Conservation (phyloP, 2,113 vertebrate genomes). For the Fulmarus glacialis region DNA sequence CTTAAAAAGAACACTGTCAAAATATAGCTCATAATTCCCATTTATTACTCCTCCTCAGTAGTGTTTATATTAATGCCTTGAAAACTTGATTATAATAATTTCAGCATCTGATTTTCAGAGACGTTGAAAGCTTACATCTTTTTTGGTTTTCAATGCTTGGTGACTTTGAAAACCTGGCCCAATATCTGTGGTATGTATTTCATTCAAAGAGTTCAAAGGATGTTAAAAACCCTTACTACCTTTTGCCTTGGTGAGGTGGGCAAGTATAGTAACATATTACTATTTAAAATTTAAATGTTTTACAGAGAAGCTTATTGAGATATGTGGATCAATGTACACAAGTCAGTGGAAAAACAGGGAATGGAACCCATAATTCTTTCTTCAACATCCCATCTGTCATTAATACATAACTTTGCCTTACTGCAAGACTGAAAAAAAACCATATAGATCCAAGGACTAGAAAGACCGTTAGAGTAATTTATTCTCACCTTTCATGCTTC, state of each 20-base stretch:
- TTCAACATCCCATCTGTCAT: not conserved
- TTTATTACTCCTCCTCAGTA: constrained; percentile 11
- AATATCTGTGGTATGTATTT: not conserved
- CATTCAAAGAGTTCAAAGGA: not conserved
- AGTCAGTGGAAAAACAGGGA: not conserved
- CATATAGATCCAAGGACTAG: not conserved
- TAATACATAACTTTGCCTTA: not conserved
- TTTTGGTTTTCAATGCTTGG: not conserved
- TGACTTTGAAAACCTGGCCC: not conserved
- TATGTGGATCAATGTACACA: not conserved
- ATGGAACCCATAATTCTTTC: not conserved
- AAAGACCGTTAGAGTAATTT: not conserved
- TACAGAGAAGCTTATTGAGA: not conserved
- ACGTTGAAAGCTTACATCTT: not conserved
- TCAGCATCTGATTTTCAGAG: not conserved
- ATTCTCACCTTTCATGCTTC: not conserved
- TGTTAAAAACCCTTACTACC: not conserved
- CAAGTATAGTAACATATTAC: not conserved
- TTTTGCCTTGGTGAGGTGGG: not conserved
- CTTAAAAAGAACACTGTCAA: constrained; percentile 40
- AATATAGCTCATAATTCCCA: constrained; percentile 36
- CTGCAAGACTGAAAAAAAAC: not conserved
- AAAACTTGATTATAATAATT: constrained; percentile 53
- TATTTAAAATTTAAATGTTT: not conserved
- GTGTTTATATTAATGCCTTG: constrained; percentile 44